Base-by-base conservation (phyloP, 2,888 invertebrate genomes). In the Caenorhabditis auriculariae region DNA sequence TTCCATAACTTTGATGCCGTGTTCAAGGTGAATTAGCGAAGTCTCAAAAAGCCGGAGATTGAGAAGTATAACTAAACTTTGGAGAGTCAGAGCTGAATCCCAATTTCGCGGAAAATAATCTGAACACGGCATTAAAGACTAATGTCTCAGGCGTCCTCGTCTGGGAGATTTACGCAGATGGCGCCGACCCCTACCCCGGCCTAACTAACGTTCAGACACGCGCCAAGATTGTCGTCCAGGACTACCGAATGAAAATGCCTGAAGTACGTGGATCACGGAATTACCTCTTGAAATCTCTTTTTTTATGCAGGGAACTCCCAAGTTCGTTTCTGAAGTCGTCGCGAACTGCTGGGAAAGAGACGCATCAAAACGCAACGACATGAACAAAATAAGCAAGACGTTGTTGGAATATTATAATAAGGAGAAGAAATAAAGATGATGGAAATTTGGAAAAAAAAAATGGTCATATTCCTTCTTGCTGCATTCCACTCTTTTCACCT, bases 241-340 rank as follows among this genome's bases (percentile, higher is more conserved):
- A 74, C 55, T 75, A 77, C 39, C 69, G 76, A 6, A 76, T 77
- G 77, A 64, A 70, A 48, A 65, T 75, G 55, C 70, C 74, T 2
- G 64, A 69, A 54, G 73, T 69, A 15, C 12, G 17, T 15, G 15
- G 7, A 15, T 32, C 9, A 32, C 15, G 15, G 7, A 7, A 32
- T 32, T 7, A 32, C 9, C 15, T 15, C 9, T 32, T 35, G 12
- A 35, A n/a, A 35, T 35, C 12, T 35, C 15, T 12, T 12, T 35
- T n/a, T 2, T 19, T 23, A 49, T 72, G 41, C 42, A 70, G 66
- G 72, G 63, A 3, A 61, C 66, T 6, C 75, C 75, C 3, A 28
- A 37, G 0, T 59, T 57, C 7, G 58, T 76, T 21, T 48, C 53
- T 2, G 49, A 61, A 42, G 42, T 76, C n/a, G 60, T 75, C 21